A percentile compares a stretch with the other conserved stretches of the same genome.
phyloP scores from a whole-genome alignment of 2,888 invertebrate genomes.

The Rutpela maculata region DNA sequence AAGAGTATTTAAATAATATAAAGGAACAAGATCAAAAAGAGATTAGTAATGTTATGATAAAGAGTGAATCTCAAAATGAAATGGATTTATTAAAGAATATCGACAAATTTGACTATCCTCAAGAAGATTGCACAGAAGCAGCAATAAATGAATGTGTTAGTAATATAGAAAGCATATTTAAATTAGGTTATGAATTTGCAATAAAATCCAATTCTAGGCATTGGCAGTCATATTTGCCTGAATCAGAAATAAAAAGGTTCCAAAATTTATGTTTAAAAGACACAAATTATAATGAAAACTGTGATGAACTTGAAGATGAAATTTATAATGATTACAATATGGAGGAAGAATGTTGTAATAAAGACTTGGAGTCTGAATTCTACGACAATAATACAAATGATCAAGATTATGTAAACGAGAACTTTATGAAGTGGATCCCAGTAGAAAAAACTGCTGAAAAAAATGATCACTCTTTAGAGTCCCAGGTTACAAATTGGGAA shows the following conservation, averaged over 20 bases:
- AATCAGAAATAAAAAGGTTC: slow-evolving; percentile 23
- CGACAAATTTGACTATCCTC: neutral
- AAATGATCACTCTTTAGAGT: neutral
- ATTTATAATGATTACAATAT: slow-evolving; percentile 49
- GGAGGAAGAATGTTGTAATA: slow-evolving; percentile 45
- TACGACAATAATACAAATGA: neutral
- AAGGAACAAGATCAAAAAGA: slow-evolving; percentile 50
- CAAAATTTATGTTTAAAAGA: slow-evolving; percentile 34
- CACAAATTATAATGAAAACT: slow-evolving; percentile 40
- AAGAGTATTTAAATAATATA: slow-evolving; percentile 56
- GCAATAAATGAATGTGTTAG: slow-evolving; percentile 9
- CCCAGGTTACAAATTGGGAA: slow-evolving; percentile 42
- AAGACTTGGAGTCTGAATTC: neutral
- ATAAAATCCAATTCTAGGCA: slow-evolving; percentile 53
- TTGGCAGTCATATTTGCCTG: slow-evolving; percentile 52
- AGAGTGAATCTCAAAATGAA: slow-evolving; percentile 12
- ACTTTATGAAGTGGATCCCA: slow-evolving; percentile 61
- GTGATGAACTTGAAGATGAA: slow-evolving; percentile 46
- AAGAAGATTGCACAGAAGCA: neutral
- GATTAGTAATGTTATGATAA: slow-evolving; percentile 28
- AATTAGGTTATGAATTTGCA: slow-evolving; percentile 64
- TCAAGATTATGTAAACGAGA: neutral
- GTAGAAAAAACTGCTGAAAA: slow-evolving; percentile 45
- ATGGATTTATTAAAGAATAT: slow-evolving; percentile 18
- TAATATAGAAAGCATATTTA: slow-evolving; percentile 65